phyloP scores from a whole-genome alignment of 2,888 invertebrate species.

The Euclidia mi region DNA sequence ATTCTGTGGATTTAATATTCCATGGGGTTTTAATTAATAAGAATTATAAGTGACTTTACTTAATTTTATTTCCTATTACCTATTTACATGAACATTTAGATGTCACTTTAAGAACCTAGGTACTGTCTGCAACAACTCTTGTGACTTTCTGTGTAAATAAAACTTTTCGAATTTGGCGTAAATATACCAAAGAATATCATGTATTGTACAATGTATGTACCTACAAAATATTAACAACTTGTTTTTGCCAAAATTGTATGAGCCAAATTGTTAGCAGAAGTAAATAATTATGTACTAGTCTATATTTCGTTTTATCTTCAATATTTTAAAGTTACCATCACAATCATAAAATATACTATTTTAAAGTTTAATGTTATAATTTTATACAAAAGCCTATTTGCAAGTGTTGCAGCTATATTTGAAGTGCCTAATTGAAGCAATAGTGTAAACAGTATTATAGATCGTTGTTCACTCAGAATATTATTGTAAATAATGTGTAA shows the following conservation, averaged over 20 bases:
- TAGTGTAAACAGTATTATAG: constrained; percentile 50
- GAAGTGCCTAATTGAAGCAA: constrained; percentile 55
- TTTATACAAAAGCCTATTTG: constrained; percentile 6
- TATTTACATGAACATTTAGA: too few relatives aligned
- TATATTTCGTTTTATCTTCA: neutral
- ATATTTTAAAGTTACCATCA: constrained; percentile 32
- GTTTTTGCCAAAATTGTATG: constrained; percentile 45
- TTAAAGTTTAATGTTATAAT: too few relatives aligned
- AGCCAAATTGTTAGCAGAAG: constrained; percentile 44
- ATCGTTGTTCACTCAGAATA: constrained; percentile 40
- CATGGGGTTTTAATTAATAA: too few relatives aligned
- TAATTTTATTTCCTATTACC: too few relatives aligned
- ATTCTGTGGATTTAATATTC: too few relatives aligned
- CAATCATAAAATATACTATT: constrained; percentile 14
- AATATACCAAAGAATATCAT: constrained; percentile 53
- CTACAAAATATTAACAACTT: neutral
- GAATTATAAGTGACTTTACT: too few relatives aligned
- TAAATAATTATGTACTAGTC: constrained; percentile 25
- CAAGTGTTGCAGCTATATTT: constrained; percentile 37
- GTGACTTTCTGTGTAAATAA: constrained; percentile 2
- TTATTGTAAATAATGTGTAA: constrained; percentile 38
- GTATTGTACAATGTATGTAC: neutral
- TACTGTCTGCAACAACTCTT: too few relatives aligned
- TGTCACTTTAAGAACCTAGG: too few relatives aligned
- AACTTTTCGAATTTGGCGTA: constrained; percentile 31